Percentiles rank a stretch among this genome's conserved stretches.
These are phyloP conservation scores for Onthophagus sagittarius DNA, from an alignment of 2,888 invertebrate genomes.

Conservation along the genomic window DNA sequence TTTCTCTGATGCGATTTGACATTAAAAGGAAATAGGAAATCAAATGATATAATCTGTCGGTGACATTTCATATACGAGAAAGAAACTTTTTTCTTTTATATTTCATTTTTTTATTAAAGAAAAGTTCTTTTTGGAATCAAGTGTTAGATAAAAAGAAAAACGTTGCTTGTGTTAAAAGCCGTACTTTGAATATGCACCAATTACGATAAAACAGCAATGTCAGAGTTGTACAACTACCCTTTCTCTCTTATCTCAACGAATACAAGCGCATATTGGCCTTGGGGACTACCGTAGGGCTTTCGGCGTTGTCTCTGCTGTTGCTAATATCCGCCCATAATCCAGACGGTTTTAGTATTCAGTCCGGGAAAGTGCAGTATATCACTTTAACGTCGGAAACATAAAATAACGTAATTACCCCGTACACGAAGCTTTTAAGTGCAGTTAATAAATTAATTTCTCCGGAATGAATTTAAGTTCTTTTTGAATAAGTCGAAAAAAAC, in stretches of 20 bases:
- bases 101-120: not conserved
- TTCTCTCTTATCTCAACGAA: not conserved
- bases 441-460: too few relatives aligned
- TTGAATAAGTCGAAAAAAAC: too few relatives aligned
- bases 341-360: not conserved
- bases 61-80: not conserved
- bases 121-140: not conserved
- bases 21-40: not conserved
- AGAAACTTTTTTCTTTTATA: not conserved
- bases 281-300: not conserved
- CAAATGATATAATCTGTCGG: not conserved
- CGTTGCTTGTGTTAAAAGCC: not conserved
- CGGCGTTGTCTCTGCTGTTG: not conserved
- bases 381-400: not conserved
- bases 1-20: not conserved
- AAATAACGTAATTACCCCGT: too few relatives aligned
- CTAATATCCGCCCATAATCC: not conserved
- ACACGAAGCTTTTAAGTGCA: too few relatives aligned
- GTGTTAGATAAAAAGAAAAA: not conserved
- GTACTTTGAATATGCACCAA: slow-evolving; percentile 16
- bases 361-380: not conserved
- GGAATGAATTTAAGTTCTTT: too few relatives aligned
- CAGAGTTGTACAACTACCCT: not conserved
- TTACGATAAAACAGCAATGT: slow-evolving; percentile 29
- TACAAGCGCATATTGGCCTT: not conserved